Conservation (phyloP, 2,113 vertebrate genomes). For the Charadrius vociferus region DNA sequence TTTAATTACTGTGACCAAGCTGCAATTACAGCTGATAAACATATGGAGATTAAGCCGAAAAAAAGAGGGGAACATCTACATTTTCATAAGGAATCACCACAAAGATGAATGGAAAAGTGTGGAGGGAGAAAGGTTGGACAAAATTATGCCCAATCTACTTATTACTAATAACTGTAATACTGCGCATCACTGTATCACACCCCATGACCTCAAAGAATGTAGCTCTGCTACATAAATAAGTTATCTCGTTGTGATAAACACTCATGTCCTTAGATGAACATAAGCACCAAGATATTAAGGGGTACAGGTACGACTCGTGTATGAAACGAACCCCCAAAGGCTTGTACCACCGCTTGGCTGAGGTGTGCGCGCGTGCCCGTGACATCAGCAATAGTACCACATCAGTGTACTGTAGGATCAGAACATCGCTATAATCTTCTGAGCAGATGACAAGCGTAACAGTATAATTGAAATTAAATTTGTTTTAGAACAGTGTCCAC, state of each 20-base stretch:
- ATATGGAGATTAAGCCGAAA: not conserved
- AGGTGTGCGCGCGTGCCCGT: not conserved
- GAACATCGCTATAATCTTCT: not conserved
- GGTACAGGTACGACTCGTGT: not conserved
- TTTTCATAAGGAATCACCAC: not conserved
- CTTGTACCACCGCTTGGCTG: too few species aligned
- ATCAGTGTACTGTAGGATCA: not conserved
- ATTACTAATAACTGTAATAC: not conserved
- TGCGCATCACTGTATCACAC: not conserved
- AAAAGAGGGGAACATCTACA: not conserved
- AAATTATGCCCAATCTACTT: not conserved
- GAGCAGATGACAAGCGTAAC: not conserved
- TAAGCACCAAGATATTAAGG: too few species aligned
- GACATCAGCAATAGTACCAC: accelerated
- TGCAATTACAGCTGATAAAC: slow-evolving; percentile 24
- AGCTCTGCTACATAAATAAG: not conserved
- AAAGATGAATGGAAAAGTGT: not conserved
- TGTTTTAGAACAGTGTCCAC: not conserved
- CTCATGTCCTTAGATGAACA: not conserved
- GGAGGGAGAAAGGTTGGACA: not conserved
- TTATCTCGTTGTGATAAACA: too few species aligned
- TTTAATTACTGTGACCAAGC: slow-evolving; percentile 3
- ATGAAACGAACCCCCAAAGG: not conserved
- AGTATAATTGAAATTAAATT: not conserved
- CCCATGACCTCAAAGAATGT: not conserved